These are phyloP conservation scores for Mallotus villosus DNA, from an alignment of 2,797 vertebrate genomes.

Conservation along the genomic window DNA sequence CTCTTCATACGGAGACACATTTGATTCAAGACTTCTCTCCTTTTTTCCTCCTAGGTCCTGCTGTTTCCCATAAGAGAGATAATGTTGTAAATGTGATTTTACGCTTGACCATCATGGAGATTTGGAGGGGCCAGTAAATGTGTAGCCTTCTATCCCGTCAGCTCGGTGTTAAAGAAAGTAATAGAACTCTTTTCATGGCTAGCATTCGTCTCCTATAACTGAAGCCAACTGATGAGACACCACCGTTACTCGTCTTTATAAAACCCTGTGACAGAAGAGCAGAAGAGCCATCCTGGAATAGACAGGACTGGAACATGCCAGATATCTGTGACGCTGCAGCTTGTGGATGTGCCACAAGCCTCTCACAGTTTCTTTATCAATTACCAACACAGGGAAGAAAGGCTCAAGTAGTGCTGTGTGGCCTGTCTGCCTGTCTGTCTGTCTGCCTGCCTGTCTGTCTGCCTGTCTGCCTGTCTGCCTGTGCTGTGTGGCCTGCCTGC, in stretches of 20 bases:
- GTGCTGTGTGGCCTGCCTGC: too few relatives aligned
- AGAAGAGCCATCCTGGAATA: slow-evolving; percentile 19
- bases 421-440: too few relatives aligned
- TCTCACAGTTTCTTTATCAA: too few relatives aligned
- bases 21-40: slow-evolving; percentile 13
- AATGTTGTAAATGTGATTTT: slow-evolving; percentile 46
- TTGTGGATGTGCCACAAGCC: slow-evolving; percentile 18
- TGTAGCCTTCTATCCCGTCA: slow-evolving; percentile 36
- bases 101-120: slow-evolving; percentile 33
- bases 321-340: slow-evolving; percentile 3
- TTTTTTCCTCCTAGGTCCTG: slow-evolving; percentile 19
- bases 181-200: slow-evolving; percentile 54
- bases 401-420: too few relatives aligned
- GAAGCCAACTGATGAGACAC: slow-evolving; percentile 38
- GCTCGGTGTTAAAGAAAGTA: slow-evolving; percentile 51
- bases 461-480: too few relatives aligned
- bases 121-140: slow-evolving; percentile 25
- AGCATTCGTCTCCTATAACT: slow-evolving; percentile 43
- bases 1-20: slow-evolving; percentile 28
- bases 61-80: slow-evolving; percentile 38
- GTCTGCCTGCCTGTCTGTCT: too few relatives aligned
- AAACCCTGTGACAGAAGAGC: slow-evolving; percentile 31
- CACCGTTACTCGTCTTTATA: slow-evolving; percentile 23
- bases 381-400: too few relatives aligned
- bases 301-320: not conserved